Evolutionary conservation across 2,888 invertebrate genomes (phyloP), one percentile per base, ranked within the genome.

Genomic region (Tenodera sinensis): DNA sequence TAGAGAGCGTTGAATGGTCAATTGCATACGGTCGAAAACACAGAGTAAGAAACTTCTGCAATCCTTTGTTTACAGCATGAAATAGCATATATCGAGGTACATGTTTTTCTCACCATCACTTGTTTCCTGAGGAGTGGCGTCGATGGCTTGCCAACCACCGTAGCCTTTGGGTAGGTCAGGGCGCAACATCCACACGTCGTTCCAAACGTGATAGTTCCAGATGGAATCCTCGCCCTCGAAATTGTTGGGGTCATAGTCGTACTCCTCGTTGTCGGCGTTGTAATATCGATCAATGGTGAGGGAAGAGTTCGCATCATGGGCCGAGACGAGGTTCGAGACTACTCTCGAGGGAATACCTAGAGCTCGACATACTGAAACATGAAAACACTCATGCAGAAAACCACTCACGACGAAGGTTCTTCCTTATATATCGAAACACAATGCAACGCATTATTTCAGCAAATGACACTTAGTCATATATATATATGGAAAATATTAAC

Each of bases 161-260:
- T 96, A 97, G 20, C 97, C 96, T 91, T 95, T 94, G 0, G 96
- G 96, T 47, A 97, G 94, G 92, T 98, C 97, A 12, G 96, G 96
- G 89, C 98, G 94, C 0, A 96, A 95, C 97, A 97, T 97, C 96
- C 97, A 98, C 0, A 96, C 97, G 91, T 98, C 98, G 92, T 96
- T 97, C 98, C 98, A 98, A 12, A 97, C 97, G 92, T 98, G 97
- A 92, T 97, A 98, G 93, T 97, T 97, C 97, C 98, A 98, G 91
- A 97, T 96, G 20, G 97, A 97, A 92, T 98, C 97, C 85, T 95
- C 95, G 2, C 96, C 95, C 34, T 93, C 93, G 0, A 95, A 94
- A 92, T 96, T 96, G 91, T 96, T 95, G 1, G 96, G 96, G 92
- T 96, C 96, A 90, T 93, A 95, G 83, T 95, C 95, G 90, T 96